Conservation (phyloP, 1,140 invertebrate species). For the Rhagoletis pomonella region DNA sequence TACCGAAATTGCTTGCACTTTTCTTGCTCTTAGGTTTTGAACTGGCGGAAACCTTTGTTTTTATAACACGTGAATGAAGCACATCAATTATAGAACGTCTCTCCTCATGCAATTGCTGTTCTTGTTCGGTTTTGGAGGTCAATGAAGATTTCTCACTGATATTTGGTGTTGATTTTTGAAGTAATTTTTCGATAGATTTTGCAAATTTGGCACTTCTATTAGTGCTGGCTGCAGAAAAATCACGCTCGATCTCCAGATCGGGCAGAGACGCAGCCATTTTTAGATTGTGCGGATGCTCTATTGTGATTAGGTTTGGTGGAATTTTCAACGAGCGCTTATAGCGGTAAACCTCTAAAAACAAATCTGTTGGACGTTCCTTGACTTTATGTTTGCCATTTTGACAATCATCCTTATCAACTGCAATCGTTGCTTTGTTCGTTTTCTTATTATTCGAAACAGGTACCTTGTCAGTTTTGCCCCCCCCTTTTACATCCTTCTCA, state of each 20-base stretch:
- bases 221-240: conserved; percentile 8
- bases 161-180: conserved; percentile 23
- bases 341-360: conserved; percentile 80
- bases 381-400: conserved; percentile 34
- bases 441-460: conserved; percentile 35
- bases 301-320: conserved; percentile 84
- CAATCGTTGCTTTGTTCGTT: background rate
- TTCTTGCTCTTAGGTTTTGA: conserved; percentile 14
- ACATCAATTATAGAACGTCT: conserved; percentile 72
- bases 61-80: conserved; percentile 67
- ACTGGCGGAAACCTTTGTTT: conserved; percentile 35
- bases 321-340: conserved; percentile 88
- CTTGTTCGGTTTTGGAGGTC: conserved; percentile 8
- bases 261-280: conserved; percentile 83
- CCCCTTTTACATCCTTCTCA: background rate
- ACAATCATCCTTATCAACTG: background rate
- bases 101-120: conserved; percentile 6
- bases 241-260: conserved; percentile 78
- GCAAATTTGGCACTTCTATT: conserved; percentile 39
- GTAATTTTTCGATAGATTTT: conserved; percentile 37
- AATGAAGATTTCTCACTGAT: background rate
- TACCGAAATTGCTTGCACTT: background rate
- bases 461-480: conserved; percentile 35
- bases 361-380: conserved; percentile 61
- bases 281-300: conserved; percentile 79